phyloP scores from a whole-genome alignment of 2,113 vertebrate species.

The Dicerorhinus sumatrensis region DNA sequence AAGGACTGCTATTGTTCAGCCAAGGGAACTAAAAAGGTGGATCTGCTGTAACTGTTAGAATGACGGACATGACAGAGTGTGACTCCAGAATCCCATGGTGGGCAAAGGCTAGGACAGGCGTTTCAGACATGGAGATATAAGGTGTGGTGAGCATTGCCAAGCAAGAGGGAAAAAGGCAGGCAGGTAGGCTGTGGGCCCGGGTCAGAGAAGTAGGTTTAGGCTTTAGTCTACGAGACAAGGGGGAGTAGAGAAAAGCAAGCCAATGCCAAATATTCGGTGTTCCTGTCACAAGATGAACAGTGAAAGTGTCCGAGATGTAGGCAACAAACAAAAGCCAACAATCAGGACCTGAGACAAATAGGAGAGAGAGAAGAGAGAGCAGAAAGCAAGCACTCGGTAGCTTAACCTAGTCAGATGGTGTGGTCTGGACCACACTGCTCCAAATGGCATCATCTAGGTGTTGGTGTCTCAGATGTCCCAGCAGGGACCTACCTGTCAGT shows the following conservation, averaged over 20 bases:
- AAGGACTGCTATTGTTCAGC: neutral
- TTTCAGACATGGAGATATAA: accelerated
- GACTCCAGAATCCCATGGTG: accelerated
- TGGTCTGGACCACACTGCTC: accelerated
- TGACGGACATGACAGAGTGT: neutral
- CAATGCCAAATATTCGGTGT: neutral
- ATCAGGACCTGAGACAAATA: neutral
- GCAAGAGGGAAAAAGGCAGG: neutral
- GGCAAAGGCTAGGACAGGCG: neutral
- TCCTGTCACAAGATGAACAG: neutral
- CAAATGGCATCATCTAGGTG: neutral
- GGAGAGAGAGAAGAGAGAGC: neutral
- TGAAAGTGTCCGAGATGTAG: neutral
- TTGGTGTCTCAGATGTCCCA: neutral
- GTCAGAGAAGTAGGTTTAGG: neutral
- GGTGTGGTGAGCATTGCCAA: neutral
- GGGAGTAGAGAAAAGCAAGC: neutral
- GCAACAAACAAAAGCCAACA: neutral
- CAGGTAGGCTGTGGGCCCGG: neutral
- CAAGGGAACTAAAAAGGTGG: neutral
- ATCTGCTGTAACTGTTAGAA: neutral
- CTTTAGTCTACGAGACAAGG: neutral
- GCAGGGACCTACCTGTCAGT: neutral
- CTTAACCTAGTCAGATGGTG: accelerated
- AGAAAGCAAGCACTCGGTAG: too few relatives aligned